These are phyloP conservation scores for Leucophora obtusa DNA, from an alignment of 2,888 invertebrate species.

Conservation along the genomic window DNA sequence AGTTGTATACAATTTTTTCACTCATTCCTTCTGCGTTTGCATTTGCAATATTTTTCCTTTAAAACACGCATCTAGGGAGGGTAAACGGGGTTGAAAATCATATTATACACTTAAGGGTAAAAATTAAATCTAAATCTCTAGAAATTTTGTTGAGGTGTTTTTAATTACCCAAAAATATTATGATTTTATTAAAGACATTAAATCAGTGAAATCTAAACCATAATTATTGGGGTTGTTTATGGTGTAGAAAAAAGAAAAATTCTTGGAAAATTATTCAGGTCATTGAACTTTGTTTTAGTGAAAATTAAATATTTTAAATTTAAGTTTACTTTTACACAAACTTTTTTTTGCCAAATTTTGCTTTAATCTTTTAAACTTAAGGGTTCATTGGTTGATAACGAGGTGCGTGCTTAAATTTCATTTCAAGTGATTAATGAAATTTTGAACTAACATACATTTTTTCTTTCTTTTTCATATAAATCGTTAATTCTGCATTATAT, in stretches of 20 bases:
- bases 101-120: conserved; percentile 32
- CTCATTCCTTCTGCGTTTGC: conserved; percentile 39
- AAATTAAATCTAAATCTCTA: conserved; percentile 37
- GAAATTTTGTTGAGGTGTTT: conserved; percentile 58
- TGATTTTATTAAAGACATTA: conserved; percentile 62
- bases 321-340: background rate
- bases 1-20: conserved; percentile 44
- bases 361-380: background rate
- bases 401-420: conserved; percentile 47
- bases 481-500: conserved; percentile 30
- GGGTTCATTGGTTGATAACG: conserved; percentile 21
- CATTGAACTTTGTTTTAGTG: conserved; percentile 30
- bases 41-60: background rate
- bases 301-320: background rate
- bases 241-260: background rate
- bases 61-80: conserved; percentile 36
- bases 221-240: conserved; percentile 53
- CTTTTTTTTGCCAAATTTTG: background rate
- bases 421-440: conserved; percentile 57
- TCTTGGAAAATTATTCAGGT: conserved; percentile 29
- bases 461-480: conserved; percentile 30
- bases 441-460: conserved; percentile 32
- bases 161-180: conserved; percentile 63
- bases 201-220: conserved; percentile 50
- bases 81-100: conserved; percentile 41